A percentile compares a stretch with the other conserved stretches of the same genome.
Evolutionary conservation across 2,797 vertebrate genomes (phyloP).

Genomic region (Falco biarmicus): DNA sequence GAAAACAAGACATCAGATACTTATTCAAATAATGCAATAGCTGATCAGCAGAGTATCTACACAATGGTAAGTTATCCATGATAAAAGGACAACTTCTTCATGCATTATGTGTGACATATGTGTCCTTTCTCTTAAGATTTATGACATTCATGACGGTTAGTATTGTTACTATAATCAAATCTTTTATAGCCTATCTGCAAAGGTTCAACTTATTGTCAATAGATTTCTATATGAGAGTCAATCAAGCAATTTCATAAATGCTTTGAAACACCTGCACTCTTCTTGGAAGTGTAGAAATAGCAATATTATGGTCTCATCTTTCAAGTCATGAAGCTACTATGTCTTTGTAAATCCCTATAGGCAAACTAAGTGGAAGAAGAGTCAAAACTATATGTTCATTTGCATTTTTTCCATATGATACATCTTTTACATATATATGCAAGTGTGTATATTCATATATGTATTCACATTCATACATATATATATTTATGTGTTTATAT

Average conservation of each 20-base stretch:
- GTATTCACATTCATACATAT: not conserved
- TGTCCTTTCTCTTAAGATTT: conserved; percentile 83
- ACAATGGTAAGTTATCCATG: conserved; percentile 83
- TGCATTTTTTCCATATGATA: not conserved
- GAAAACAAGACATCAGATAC: conserved; percentile 84
- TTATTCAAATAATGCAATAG: conserved; percentile 84
- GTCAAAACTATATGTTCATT: not conserved
- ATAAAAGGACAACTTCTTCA: conserved; percentile 80
- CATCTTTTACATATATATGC: not conserved
- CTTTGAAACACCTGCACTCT: conserved; percentile 77
- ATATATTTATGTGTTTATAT: not conserved
- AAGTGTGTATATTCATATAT: not conserved
- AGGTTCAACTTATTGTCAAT: conserved; percentile 77
- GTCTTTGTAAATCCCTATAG: conserved; percentile 37
- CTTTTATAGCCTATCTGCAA: conserved; percentile 70
- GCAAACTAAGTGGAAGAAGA: not conserved
- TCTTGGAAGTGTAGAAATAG: conserved; percentile 60
- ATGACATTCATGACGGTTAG: conserved; percentile 75
- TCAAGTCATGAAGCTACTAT: conserved; percentile 1
- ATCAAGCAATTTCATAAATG: conserved; percentile 77
- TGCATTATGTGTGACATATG: conserved; percentile 76
- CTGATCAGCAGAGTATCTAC: conserved; percentile 78
- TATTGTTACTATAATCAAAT: conserved; percentile 81
- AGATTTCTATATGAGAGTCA: conserved; percentile 70
- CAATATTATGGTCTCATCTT: conserved; percentile 54